Conservation (phyloP, 2,113 vertebrate species). For the Trematocara variabile region DNA sequence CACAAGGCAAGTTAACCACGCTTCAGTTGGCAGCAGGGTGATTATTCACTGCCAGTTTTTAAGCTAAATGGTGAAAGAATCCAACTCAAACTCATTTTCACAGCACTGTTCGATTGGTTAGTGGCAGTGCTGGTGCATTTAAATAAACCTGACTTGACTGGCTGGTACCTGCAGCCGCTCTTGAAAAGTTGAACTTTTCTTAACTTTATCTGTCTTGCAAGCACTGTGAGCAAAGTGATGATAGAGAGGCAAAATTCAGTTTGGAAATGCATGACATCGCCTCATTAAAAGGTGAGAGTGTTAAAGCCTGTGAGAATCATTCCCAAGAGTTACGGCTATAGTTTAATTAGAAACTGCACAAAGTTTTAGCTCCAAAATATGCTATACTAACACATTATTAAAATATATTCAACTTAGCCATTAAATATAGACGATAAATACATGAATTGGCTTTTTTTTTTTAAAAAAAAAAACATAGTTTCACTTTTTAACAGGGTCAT, state of each 20-base stretch:
- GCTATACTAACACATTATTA: not conserved
- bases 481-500: not conserved
- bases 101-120: not conserved
- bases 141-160: not conserved
- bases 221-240: not conserved
- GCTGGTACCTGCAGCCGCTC: not conserved
- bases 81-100: not conserved
- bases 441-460: not conserved
- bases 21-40: not conserved
- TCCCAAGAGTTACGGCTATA: not conserved
- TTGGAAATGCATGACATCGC: not conserved
- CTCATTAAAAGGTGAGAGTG: not conserved
- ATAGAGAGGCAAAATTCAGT: not conserved
- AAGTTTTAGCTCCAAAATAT: not conserved
- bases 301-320: not conserved
- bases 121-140: not conserved
- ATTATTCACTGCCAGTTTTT: not conserved
- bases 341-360: not conserved
- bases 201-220: not conserved
- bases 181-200: not conserved
- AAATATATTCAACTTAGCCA: not conserved
- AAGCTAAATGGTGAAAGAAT: not conserved
- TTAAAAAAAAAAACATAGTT: not conserved
- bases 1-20: not conserved
- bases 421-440: not conserved